phyloP scores from a whole-genome alignment of 2,113 vertebrate genomes.

The Rhabdomys dilectus region DNA sequence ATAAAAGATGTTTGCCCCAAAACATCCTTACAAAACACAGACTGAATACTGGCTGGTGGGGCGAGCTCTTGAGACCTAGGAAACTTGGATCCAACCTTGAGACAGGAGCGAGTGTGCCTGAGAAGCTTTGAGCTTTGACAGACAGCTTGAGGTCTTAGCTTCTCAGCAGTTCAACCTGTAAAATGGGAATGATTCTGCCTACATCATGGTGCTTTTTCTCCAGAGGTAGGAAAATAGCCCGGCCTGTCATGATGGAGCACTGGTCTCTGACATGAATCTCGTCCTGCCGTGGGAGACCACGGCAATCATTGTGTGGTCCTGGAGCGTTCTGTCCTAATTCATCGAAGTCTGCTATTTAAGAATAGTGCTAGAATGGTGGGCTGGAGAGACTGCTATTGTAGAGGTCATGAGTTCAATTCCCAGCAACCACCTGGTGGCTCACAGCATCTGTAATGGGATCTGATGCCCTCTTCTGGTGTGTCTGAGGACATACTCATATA shows the following conservation, averaged over 20 bases:
- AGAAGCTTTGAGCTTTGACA: not conserved
- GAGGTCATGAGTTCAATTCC: no score
- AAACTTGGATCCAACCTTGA: not conserved
- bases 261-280: not conserved
- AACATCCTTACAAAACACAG: not conserved
- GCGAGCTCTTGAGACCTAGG: not conserved
- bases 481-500: no score
- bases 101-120: not conserved
- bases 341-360: not conserved
- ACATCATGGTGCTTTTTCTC: not conserved
- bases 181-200: not conserved
- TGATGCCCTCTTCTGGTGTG: no score
- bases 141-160: no score
- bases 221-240: not conserved
- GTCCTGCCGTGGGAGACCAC: not conserved
- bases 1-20: conserved; percentile 3
- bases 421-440: no score
- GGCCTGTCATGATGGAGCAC: not conserved
- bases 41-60: not conserved
- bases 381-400: no score
- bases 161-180: not conserved
- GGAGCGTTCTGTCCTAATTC: not conserved
- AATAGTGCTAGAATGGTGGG: not conserved
- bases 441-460: no score
- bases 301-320: not conserved